Conservation (phyloP, 37 sponge, comb jelly and placozoan species). For the Geodia barretti region DNA sequence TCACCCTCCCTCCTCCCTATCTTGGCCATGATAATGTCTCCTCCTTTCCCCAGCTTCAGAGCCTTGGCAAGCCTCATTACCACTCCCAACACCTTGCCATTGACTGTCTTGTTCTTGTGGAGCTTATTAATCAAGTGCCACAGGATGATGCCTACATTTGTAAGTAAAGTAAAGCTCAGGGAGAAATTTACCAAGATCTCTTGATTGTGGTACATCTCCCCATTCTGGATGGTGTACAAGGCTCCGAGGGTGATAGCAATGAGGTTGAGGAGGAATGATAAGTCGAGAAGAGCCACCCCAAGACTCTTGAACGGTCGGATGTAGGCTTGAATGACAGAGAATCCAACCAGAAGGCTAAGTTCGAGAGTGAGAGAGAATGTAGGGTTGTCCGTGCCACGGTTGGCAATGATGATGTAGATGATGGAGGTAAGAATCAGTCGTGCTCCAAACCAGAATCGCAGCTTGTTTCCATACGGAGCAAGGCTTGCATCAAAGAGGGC, state of each 20-base stretch:
- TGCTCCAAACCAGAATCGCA: slow-evolving; percentile 52
- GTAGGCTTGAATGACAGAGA: slow-evolving; percentile 25
- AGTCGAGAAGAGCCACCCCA: slow-evolving; percentile 2
- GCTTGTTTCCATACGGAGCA: slow-evolving; percentile 47
- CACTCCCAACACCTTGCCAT: no score
- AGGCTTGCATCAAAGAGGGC: slow-evolving; percentile 35
- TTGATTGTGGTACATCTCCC: no score
- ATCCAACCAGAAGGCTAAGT: slow-evolving; percentile 3
- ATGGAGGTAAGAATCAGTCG: slow-evolving; percentile 10
- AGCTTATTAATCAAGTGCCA: no score
- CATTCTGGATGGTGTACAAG: neutral
- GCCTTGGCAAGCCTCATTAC: no score
- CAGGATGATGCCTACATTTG: no score
- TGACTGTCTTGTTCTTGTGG: no score
- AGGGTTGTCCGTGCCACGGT: neutral
- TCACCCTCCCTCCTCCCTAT: no score
- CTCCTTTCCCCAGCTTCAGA: no score
- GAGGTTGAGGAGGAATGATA: slow-evolving; percentile 24
- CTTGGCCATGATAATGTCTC: no score
- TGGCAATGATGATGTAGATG: slow-evolving; percentile 19
- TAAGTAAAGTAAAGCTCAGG: no score
- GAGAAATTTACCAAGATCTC: no score
- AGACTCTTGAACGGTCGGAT: slow-evolving; percentile 34
- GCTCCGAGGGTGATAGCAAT: neutral
- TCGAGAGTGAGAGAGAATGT: neutral